Base-by-base conservation (phyloP, 2,888 invertebrate species). In the Sminthurinus aureus region DNA sequence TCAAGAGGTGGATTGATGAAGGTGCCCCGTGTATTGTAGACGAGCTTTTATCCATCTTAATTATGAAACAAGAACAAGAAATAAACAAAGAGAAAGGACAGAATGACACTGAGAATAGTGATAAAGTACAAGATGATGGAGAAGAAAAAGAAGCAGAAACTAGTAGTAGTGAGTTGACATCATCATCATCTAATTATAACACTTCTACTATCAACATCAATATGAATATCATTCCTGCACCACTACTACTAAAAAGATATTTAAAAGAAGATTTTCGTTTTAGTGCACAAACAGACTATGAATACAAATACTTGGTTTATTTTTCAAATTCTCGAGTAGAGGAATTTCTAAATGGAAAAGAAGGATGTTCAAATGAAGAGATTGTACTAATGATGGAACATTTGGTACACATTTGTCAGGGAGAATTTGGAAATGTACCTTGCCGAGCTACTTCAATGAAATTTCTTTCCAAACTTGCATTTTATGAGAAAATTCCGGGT, bases 391-490 rank as follows among this genome's bases (percentile, higher is more conserved):
- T 87, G 12, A 15, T 84, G 38, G 66, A 85, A n/a, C 51, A 84
- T 24, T 24, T 86, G 38, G 58, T 80, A 20, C 0, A 20, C 38
- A 71, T 85, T 81, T 86, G 87, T 77, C 73, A 82, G 13, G 64
- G 67, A 6, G 80, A 74, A 3, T 71, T 52, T 15, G 86, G 87
- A 20, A 86, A 85, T 0, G 78, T 85, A 2, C 84, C 83, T 8
- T 84, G 85, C 24, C 85, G 86, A 84, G 76, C 75, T 3, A 22
- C 71, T 13, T 82, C 86, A 12, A 71, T 87, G n/a, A 64, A 79
- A 24, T 69, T 84, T 3, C 50, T 85, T 0, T 84, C 83, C 12
- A 87, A 84, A 75, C 20, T 87, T 15, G 64, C 71, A 38, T 73
- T 75, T 18, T 64, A 73, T n/a, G n/a, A 15, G 12, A 69, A 20